Conservation (phyloP, 1,140 invertebrate genomes). For the Colletes latitarsis region DNA sequence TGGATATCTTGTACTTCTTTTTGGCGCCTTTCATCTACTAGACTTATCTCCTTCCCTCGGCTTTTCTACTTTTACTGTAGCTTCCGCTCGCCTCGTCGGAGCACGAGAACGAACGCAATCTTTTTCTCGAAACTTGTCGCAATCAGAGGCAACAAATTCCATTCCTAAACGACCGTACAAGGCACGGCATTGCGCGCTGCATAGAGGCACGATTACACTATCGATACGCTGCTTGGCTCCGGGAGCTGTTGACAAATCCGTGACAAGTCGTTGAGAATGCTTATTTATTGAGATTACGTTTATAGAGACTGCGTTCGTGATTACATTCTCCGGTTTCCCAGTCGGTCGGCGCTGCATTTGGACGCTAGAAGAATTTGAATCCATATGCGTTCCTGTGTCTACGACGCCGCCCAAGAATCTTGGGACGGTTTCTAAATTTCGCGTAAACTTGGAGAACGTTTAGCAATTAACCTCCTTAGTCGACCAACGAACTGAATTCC, state of each 20-base stretch:
- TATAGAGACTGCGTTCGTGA: background rate
- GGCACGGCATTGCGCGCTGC: background rate
- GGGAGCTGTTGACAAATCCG: slow-evolving; percentile 17
- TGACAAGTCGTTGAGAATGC: background rate
- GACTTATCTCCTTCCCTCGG: slow-evolving; percentile 53
- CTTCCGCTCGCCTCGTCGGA: background rate
- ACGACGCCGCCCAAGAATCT: no score
- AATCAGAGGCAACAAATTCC: slow-evolving; percentile 42
- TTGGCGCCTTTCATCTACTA: slow-evolving; percentile 60
- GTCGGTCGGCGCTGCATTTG: background rate
- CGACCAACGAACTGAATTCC: no score
- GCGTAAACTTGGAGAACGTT: no score
- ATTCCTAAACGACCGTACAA: slow-evolving; percentile 40
- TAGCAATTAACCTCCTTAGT: no score
- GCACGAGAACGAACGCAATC: slow-evolving; percentile 20
- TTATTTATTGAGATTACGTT: slow-evolving; percentile 45
- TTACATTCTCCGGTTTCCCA: background rate
- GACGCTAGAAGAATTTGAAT: background rate
- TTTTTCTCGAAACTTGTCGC: slow-evolving; percentile 37
- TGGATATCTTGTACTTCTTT: slow-evolving; percentile 62
- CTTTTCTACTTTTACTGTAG: slow-evolving; percentile 25
- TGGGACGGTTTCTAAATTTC: no score
- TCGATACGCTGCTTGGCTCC: slow-evolving; percentile 3
- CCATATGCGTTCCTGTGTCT: background rate
- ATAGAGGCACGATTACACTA: slow-evolving; percentile 13